Evolutionary conservation across 2,797 vertebrate genomes (phyloP).

Genomic region (Danio albolineatus): DNA sequence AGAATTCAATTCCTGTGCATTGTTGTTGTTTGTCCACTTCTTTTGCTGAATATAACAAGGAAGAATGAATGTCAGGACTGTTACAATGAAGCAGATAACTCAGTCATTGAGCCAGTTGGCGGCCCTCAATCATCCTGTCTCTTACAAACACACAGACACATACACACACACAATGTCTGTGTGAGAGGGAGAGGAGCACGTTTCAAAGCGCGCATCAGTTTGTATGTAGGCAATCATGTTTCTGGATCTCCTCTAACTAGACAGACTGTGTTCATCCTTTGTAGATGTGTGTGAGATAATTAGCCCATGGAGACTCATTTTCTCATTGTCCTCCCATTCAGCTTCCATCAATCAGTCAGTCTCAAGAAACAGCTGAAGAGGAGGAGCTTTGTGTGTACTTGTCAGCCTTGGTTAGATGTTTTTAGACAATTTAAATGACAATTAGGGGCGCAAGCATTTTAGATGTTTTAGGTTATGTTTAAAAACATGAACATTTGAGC

Average conservation of each 20-base stretch:
- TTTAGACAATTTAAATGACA: conserved; percentile 36
- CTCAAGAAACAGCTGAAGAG: conserved; percentile 8
- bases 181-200: background rate
- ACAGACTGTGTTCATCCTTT: conserved; percentile 15
- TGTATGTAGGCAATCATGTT: conserved; percentile 19
- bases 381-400: conserved; percentile 60
- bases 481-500: background rate
- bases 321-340: conserved; percentile 2
- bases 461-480: background rate
- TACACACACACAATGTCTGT: background rate
- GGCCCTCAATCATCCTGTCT: conserved; percentile 42
- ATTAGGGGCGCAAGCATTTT: background rate
- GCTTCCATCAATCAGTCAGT: conserved; percentile 3
- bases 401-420: conserved; percentile 54
- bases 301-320: conserved; percentile 25
- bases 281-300: conserved; percentile 9
- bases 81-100: conserved; percentile 34
- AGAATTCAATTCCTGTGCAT: too few relatives aligned
- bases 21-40: too few relatives aligned
- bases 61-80: too few relatives aligned
- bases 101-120: conserved; percentile 1
- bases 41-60: too few relatives aligned
- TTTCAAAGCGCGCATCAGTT: conserved; percentile 6
- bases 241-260: conserved; percentile 4
- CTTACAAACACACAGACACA: background rate